Evolutionary conservation across 2,797 vertebrate genomes (phyloP), one percentile per base, ranked within the genome.

Genomic region (Danio choprae): DNA sequence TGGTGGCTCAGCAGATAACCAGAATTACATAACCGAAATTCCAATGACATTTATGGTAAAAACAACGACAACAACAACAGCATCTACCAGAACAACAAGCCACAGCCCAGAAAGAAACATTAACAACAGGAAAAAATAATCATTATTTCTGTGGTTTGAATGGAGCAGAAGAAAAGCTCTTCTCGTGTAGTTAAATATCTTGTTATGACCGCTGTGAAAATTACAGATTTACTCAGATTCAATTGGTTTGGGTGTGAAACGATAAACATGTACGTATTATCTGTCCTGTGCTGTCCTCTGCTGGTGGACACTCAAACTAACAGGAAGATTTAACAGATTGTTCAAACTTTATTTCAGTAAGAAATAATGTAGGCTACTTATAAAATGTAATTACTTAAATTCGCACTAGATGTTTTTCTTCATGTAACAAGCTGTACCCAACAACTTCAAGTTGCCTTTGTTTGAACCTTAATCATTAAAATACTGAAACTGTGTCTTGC

Each of bases 61-160:
- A 74, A 60, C 55, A 74, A 69, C n/a, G n/a, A n/a, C n/a, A n/a
- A n/a, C 63, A 65, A 69, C 46, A 68, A 70, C 29, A 71, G 56
- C 48, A 70, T 53, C 69, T 56, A 20, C 13, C 53, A 58, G 18
- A 72, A 58, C 40, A 58, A 56, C 9, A 46, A 46, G 3, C 50
- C 29, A 53, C 51, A 71, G 7, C 8, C 69, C 15, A 5, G 20
- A 22, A 58, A 55, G 9, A 29, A 38, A 76, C 18, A 5, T 11
- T 1, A n/a, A 51, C 40, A 13, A 18, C 2, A 2, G 9, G 38
- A 13, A 18, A 67, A 65, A 10, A 12, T 22, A 8, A 56, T 18
- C 4, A n/a, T 77, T 13, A n/a, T 12, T 55, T 55, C 29, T 20
- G 18, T 58, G 70, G 15, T 18, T 56, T 65, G 44, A 36, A 58